These are phyloP conservation scores for Tympanuchus pallidicinctus DNA, from an alignment of 2,113 vertebrate genomes.

Conservation along the genomic window DNA sequence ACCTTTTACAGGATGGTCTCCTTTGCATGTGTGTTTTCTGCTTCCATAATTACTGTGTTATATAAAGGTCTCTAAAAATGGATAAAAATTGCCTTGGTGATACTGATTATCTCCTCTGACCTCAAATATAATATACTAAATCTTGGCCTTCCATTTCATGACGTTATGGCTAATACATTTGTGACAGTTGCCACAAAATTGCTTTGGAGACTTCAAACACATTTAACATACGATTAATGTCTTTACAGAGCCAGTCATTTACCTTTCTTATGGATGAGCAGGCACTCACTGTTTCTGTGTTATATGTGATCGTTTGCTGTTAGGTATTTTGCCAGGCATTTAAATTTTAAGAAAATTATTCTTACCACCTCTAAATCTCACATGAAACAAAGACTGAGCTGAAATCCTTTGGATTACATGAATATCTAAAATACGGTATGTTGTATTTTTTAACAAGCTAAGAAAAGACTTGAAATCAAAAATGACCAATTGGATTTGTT, in stretches of 20 bases:
- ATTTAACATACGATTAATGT: slow-evolving; percentile 37
- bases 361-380: not conserved
- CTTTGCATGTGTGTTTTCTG: slow-evolving; percentile 17
- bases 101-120: slow-evolving; percentile 59
- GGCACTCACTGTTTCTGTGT: not conserved
- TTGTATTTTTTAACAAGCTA: not conserved
- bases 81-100: slow-evolving; percentile 34
- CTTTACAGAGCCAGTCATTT: not conserved
- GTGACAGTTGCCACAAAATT: slow-evolving; percentile 50
- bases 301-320: not conserved
- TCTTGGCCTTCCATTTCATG: slow-evolving; percentile 54
- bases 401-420: not conserved
- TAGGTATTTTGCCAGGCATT: not conserved
- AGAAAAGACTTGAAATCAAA: not conserved
- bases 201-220: slow-evolving; percentile 44
- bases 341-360: not conserved
- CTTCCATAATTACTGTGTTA: slow-evolving; percentile 34
- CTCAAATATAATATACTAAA: slow-evolving; percentile 19
- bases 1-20: not conserved
- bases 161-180: slow-evolving; percentile 47
- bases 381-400: not conserved
- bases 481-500: not conserved
- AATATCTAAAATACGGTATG: not conserved
- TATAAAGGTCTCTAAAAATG: slow-evolving; percentile 42
- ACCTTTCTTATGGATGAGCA: slow-evolving; percentile 10